A percentile compares a stretch with the other conserved stretches of the same genome.
Conservation (phyloP, 2,888 invertebrate species). For the Andrena hattorfiana region DNA sequence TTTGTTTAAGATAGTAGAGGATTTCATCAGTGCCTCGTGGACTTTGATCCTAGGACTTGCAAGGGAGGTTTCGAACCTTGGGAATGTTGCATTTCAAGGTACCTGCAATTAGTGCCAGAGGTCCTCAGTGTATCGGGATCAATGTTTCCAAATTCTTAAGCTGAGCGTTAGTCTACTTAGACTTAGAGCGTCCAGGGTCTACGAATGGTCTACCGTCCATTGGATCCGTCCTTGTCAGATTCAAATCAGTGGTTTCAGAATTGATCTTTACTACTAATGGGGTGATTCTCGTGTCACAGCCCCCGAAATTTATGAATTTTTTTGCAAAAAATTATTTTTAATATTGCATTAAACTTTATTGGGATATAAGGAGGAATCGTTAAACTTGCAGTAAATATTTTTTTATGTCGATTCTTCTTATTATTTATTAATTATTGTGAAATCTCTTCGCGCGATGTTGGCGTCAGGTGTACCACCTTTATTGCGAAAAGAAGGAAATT, state of each 20-base stretch:
- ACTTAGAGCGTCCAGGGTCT: too few relatives aligned
- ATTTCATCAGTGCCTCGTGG: conserved; percentile 4
- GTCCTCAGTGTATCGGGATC: conserved; percentile 78
- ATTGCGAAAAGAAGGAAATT: too few relatives aligned
- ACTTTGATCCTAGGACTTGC: background rate
- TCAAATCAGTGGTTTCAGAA: background rate
- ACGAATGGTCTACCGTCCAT: conserved; percentile 56
- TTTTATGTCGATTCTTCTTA: too few relatives aligned
- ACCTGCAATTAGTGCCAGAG: conserved; percentile 49
- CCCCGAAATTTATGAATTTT: too few relatives aligned
- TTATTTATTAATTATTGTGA: too few relatives aligned
- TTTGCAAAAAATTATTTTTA: too few relatives aligned
- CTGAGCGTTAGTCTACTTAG: conserved; percentile 77
- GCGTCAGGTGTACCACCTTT: too few relatives aligned
- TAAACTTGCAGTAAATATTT: too few relatives aligned
- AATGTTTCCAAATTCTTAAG: conserved; percentile 75
- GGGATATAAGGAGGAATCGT: too few relatives aligned
- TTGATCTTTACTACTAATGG: background rate
- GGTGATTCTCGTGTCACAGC: too few relatives aligned
- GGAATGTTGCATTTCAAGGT: conserved; percentile 43
- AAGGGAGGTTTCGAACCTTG: conserved; percentile 20
- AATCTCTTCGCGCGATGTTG: too few relatives aligned
- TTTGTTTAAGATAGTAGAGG: background rate
- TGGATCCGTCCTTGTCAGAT: conserved; percentile 57
- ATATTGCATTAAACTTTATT: too few relatives aligned